phyloP scores from a whole-genome alignment of 2,797 vertebrate genomes.

The Denticeps clupeoides region DNA sequence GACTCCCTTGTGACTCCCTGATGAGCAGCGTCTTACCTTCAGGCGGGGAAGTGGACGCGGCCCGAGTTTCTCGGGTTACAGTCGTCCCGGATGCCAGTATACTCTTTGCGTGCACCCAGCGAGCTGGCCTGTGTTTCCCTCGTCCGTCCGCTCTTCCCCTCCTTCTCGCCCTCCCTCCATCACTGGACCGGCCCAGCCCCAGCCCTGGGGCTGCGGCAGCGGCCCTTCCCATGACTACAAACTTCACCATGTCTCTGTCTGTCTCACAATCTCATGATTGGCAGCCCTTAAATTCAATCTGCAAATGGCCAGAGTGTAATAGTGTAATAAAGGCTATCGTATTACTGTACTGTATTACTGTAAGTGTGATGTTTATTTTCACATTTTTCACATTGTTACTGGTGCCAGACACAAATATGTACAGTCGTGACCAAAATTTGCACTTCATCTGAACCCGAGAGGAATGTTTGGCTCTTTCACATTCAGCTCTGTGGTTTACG shows the following conservation, averaged over 20 bases:
- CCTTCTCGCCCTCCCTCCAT: conserved; percentile 15
- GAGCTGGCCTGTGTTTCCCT: conserved; percentile 31
- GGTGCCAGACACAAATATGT: no score
- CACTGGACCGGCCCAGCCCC: conserved; percentile 7
- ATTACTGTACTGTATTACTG: no score
- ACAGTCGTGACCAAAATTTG: no score
- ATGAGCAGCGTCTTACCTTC: conserved; percentile 54
- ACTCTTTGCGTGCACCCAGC: conserved; percentile 35
- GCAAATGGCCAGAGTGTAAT: no score
- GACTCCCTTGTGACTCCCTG: no score
- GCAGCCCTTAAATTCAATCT: no score
- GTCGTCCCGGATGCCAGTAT: conserved; percentile 31
- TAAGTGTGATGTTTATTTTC: no score
- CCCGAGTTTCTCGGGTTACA: conserved; percentile 32
- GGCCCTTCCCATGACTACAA: background rate
- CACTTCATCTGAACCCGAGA: no score
- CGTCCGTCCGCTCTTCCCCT: conserved; percentile 24
- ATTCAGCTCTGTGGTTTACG: no score
- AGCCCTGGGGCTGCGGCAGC: conserved; percentile 7
- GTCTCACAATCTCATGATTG: background rate
- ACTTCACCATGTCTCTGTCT: conserved; percentile 6
- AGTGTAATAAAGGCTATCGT: no score
- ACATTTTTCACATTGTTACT: no score
- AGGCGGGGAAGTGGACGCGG: conserved; percentile 21
- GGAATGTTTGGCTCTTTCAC: no score